Evolutionary conservation across 2,888 invertebrate genomes (phyloP), one percentile per base, ranked within the genome.

Genomic region (Volucella inflata): DNA sequence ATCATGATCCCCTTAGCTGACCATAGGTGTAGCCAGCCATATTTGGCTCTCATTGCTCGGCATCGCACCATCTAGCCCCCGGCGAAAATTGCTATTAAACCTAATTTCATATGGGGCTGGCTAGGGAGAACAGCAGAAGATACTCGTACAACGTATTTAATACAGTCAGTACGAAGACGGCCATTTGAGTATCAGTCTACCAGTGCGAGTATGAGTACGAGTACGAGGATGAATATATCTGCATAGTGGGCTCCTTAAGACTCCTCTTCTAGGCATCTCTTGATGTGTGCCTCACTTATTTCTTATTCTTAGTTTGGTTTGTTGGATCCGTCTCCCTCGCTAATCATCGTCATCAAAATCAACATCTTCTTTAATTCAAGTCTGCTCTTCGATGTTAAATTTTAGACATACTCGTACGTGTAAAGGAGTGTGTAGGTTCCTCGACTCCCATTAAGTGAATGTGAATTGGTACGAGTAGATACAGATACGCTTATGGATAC

Each of bases 1-100:
- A 76, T 62, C 76, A 85, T 77, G 81, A 85, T 72, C 76, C 59
- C 65, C 50, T 50, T 53, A 71, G 57, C 72, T 81, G 76, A 76
- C 76, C 65, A 72, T 77, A 71, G 53, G 81, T 65, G 68, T 60
- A 75, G 75, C 59, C 70, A 57, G 17, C 60, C 57, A 57, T 76
- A 67, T 75, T 75, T 76, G 81, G 67, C 46, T 65, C 75, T 71
- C 59, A 64, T 57, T 48, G 65, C 44, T 40, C 30, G 14, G 78
- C 38, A 74, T 59, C 40, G 40, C 60, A 44, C n/a, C 62, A 76
- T 62, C 85, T 62, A 77, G 71, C 85, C 85, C 76, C 67, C 81
- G 81, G 85, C 76, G 76, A 85, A 81, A 85, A 85, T 85, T 81
- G 81, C 62, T 85, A 71, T 85, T 81, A 81, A 85, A 85, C 60